Conservation (phyloP, 2,888 invertebrate genomes). For the Drosophila lutescens region DNA sequence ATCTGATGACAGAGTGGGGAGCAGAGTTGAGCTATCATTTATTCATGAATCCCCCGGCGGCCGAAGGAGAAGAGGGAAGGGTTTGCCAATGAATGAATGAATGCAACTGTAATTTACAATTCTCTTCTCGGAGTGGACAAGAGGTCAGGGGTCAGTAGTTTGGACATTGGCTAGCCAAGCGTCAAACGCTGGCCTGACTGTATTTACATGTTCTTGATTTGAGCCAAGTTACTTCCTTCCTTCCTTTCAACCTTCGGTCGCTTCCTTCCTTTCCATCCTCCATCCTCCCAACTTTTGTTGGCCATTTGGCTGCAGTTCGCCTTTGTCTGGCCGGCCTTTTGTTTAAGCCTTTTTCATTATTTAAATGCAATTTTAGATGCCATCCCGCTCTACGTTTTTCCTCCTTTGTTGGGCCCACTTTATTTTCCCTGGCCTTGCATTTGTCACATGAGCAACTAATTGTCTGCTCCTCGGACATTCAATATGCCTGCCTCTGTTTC, state of each 20-base stretch:
- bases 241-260: conserved; percentile 36
- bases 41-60: conserved; percentile 22
- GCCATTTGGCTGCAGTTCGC: conserved; percentile 41
- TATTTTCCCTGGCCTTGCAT: conserved; percentile 21
- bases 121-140: conserved; percentile 1
- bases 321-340: conserved; percentile 54
- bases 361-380: conserved; percentile 62
- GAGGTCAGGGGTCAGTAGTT: neutral
- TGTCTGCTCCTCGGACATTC: conserved; percentile 40
- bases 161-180: conserved; percentile 40
- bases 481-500: conserved; percentile 19
- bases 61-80: neutral
- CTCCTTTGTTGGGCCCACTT: conserved; percentile 14
- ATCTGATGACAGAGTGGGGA: conserved; percentile 23
- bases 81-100: conserved; percentile 23
- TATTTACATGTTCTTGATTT: conserved; percentile 73
- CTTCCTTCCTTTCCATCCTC: conserved; percentile 1
- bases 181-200: conserved; percentile 49
- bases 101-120: conserved; percentile 35
- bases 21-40: conserved; percentile 28
- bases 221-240: conserved; percentile 54
- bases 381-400: neutral
- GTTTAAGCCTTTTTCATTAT: conserved; percentile 64
- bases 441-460: conserved; percentile 60
- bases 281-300: conserved; percentile 9